Base-by-base conservation (phyloP, 2,113 vertebrate genomes). In the Hypanus sabinus region DNA sequence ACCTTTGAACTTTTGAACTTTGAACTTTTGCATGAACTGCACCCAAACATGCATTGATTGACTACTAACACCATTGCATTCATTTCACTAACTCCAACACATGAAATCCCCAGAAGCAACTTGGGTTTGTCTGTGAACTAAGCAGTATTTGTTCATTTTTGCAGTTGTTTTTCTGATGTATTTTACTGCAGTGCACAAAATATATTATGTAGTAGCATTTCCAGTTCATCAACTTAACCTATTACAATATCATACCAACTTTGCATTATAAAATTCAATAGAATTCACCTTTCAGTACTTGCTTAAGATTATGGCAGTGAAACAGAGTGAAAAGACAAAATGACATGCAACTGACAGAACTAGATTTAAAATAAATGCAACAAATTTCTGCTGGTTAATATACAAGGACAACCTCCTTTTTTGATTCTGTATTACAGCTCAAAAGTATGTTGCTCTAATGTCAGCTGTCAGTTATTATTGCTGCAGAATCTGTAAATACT, bases 241-340 rank as follows among this genome's bases (percentile, higher is more conserved):
- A 55, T 57, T 55, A 30, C 81, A 85, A 60, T 20, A 18, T 24
- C 22, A 55, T 83, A 55, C 38, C 24, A 30, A 85, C 9, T 85
- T 60, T 60, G 81, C 9, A 30, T 70, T 60, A 14, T 24, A 30
- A n/a, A 12, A 14, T 87, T 87, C 83, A 87, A 11, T 46, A 20
- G 27, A 87, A 62, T 27, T 16, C 6, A 30, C 9, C 24, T 87
- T 10, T 27, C 24, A 60, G 55, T 60, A 18, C 16, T 62, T 62
- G 55, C 55, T 1, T 88, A 65, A 88, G 27, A 88, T 88, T 88
- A n/a, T 12, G 30, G 55, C 55, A 95, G 94, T 94, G 94, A 94
- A 93, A 94, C 55, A 95, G 95, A 94, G 92, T 95, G 95, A 96
- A 95, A 94, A 96, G 95, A 94, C 88, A 94, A 94, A 55, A 90